A percentile compares a stretch with the other conserved stretches of the same genome.
Conservation (phyloP, 2,888 invertebrate genomes). For the Belgica antarctica region DNA sequence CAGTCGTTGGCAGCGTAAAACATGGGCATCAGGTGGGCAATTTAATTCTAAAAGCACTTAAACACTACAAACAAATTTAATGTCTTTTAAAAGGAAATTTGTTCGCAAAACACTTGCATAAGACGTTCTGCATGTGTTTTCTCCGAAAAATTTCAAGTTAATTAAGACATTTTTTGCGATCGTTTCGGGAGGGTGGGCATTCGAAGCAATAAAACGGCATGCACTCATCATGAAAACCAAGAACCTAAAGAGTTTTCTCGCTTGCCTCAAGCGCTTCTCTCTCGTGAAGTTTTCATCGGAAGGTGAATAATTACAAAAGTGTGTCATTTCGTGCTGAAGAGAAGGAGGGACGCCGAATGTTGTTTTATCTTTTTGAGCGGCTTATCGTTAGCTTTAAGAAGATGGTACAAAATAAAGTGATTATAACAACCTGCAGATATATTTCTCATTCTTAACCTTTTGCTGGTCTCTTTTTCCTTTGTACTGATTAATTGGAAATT, state of each 20-base stretch:
- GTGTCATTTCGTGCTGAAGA: not conserved
- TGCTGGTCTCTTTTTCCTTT: not conserved
- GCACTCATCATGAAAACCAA: not conserved
- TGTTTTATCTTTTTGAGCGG: constrained; percentile 3
- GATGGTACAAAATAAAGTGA: constrained; percentile 38
- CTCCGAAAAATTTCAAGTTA: not conserved
- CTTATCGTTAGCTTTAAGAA: constrained; percentile 15
- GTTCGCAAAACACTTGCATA: too few relatives aligned
- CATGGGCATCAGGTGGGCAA: constrained; percentile 1
- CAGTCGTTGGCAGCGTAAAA: not conserved
- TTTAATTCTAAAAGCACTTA: not conserved
- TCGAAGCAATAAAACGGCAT: not conserved
- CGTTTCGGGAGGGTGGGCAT: not conserved
- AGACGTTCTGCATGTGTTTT: not conserved
- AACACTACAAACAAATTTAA: not conserved
- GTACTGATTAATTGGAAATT: constrained; percentile 35
- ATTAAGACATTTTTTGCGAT: not conserved
- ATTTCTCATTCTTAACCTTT: too few relatives aligned
- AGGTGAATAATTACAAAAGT: constrained; percentile 25
- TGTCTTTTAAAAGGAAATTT: not conserved
- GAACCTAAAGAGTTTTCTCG: too few relatives aligned
- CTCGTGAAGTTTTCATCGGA: not conserved
- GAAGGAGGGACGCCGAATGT: not conserved
- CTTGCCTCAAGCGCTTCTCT: too few relatives aligned
- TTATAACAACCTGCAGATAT: constrained; percentile 39